Percentiles rank a stretch among this genome's conserved stretches.
phyloP scores from a whole-genome alignment of 2,113 vertebrate species.

The Psilopogon haemacephalus region DNA sequence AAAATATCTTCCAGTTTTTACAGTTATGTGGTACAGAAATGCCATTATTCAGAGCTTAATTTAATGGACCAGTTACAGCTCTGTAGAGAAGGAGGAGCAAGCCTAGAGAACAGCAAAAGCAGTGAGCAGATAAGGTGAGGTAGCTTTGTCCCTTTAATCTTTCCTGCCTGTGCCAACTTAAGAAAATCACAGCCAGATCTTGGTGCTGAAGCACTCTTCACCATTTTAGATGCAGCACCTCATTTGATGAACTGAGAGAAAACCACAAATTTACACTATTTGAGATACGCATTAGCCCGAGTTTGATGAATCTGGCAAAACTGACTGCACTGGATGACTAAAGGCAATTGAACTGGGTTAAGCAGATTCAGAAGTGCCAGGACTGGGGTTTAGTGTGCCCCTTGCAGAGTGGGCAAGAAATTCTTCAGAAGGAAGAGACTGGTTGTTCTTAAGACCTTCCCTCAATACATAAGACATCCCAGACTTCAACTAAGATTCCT shows the following conservation, averaged over 20 bases:
- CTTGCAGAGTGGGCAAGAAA: background rate
- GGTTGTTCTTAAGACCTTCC: background rate
- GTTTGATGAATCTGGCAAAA: background rate
- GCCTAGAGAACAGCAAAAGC: background rate
- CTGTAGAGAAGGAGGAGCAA: background rate
- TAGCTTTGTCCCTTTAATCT: background rate
- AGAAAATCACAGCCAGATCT: background rate
- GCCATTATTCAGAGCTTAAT: background rate
- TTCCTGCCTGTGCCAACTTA: background rate
- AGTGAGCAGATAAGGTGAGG: background rate
- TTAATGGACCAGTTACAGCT: background rate
- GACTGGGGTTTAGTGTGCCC: background rate
- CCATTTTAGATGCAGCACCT: background rate
- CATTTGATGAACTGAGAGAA: background rate
- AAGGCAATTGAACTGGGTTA: background rate
- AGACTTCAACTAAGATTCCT: background rate
- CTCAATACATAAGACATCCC: background rate
- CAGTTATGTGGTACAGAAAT: background rate
- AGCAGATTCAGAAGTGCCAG: background rate
- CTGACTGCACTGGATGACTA: background rate
- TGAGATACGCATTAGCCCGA: background rate
- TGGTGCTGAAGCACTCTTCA: background rate
- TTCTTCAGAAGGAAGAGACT: background rate
- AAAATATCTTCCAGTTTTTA: background rate
- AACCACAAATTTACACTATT: background rate